A percentile compares a stretch with the other conserved stretches of the same genome.
Evolutionary conservation across 2,888 invertebrate species (phyloP).

Genomic region (Apamea epomidion): DNA sequence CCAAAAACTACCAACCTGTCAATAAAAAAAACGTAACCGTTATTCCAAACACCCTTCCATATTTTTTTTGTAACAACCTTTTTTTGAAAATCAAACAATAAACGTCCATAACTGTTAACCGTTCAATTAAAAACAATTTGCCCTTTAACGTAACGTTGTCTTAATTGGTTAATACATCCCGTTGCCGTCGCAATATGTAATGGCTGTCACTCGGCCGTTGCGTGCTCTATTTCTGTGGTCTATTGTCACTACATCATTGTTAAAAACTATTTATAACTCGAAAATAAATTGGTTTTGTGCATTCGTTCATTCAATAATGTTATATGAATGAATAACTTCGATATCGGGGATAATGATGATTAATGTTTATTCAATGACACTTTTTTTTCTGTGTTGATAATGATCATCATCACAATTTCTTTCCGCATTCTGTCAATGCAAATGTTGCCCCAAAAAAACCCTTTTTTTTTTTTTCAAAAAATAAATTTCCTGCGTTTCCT

Average conservation of each 20-base stretch:
- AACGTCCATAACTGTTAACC: slow-evolving; percentile 43
- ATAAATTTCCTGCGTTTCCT: not conserved
- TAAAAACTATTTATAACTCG: slow-evolving; percentile 45
- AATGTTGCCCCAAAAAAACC: not conserved
- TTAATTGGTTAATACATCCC: slow-evolving; percentile 85
- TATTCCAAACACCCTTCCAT: not conserved
- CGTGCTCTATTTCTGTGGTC: slow-evolving; percentile 80
- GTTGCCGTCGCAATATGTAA: slow-evolving; percentile 69
- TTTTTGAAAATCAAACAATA: slow-evolving; percentile 2
- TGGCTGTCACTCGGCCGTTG: slow-evolving; percentile 74
- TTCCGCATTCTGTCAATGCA: not conserved
- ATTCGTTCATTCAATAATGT: slow-evolving; percentile 26
- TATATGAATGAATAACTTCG: slow-evolving; percentile 11
- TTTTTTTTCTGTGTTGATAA: not conserved
- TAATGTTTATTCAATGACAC: not conserved
- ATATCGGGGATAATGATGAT: slow-evolving; percentile 3
- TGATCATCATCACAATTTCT: not conserved
- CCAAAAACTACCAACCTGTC: not conserved
- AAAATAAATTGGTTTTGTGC: slow-evolving; percentile 22
- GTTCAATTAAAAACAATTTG: slow-evolving; percentile 77
- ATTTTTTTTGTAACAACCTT: not conserved
- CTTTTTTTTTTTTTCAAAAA: too few relatives aligned
- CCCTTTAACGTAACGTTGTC: slow-evolving; percentile 71
- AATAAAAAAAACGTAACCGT: not conserved
- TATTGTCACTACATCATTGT: slow-evolving; percentile 58